Base-by-base conservation (phyloP, 2,797 vertebrate species). In the Hoplostethus atlanticus region DNA sequence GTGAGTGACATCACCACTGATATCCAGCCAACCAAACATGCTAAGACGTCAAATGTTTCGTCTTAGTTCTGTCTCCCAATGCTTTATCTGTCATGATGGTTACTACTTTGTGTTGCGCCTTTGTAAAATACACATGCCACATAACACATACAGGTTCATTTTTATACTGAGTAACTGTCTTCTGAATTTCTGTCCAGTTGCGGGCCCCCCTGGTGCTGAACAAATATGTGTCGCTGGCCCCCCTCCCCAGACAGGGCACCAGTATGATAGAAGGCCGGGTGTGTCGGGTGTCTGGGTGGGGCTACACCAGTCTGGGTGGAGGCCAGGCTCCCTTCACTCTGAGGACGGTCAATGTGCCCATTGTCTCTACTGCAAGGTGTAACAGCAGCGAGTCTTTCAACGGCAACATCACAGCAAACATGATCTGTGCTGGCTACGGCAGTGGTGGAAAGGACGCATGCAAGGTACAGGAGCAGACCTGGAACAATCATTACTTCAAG, bases 271-370 rank as follows among this genome's bases (percentile, higher is more conserved):
- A 94, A 11, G 95, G 94, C 11, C 83, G 83, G 4, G 34, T 92
- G 81, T 96, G 95, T 79, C 91, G 77, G 77, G 94, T 96, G 65
- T 96, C 94, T 0, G 95, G 95, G 13, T 96, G 95, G 95, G 94
- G 95, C 53, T 92, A 87, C 84, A 92, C 88, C 61, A 84, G 76
- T 48, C 70, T 85, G 50, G 71, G 38, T 3, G 87, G 84, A 34
- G 81, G 88, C 11, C 87, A 85, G 68, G 78, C 79, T 2, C 87
- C 89, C 30, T 78, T 78, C 72, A 90, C 84, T 0, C 91, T 95
- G 62, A 90, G 82, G 60, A 94, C 92, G 0, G 94, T 95, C 38
- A 85, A 77, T 6, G 89, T 95, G 25, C 95, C 95, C 61, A 91
- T 95, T 67, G 84, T 96, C 44, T 93, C 95, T 11, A 51, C 77